Conservation (phyloP, 2,888 invertebrate genomes). For the Machimus atricapillus region DNA sequence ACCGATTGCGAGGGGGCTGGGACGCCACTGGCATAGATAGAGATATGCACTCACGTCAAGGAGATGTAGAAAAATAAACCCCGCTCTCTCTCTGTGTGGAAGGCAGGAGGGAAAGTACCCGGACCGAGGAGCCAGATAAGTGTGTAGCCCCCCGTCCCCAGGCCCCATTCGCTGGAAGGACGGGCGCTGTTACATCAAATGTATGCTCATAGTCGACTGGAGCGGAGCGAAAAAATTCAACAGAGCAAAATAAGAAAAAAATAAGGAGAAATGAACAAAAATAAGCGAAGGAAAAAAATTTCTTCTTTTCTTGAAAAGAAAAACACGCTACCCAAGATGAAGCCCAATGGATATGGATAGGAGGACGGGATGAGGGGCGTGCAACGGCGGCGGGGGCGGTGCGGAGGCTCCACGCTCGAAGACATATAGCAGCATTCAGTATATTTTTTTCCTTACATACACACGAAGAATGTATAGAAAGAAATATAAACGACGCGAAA, state of each 20-base stretch:
- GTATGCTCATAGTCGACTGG: slow-evolving; percentile 26
- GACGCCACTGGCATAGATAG: slow-evolving; percentile 22
- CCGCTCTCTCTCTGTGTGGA: slow-evolving; percentile 1
- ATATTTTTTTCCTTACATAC: slow-evolving; percentile 37
- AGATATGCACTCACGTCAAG: slow-evolving; percentile 41
- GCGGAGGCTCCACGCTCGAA: background rate
- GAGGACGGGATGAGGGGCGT: background rate
- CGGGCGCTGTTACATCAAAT: slow-evolving; percentile 8
- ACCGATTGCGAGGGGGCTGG: background rate
- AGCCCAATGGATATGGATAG: background rate
- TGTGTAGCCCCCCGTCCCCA: background rate
- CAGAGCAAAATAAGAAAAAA: background rate
- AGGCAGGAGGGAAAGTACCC: slow-evolving; percentile 1
- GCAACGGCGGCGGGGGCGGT: background rate
- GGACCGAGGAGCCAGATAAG: slow-evolving; percentile 29
- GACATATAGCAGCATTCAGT: slow-evolving; percentile 22
- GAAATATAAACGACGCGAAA: slow-evolving; percentile 14
- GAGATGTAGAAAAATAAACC: slow-evolving; percentile 34
- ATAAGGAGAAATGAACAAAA: slow-evolving; percentile 6
- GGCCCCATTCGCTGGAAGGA: background rate
- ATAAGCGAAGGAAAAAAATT: background rate
- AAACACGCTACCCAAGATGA: slow-evolving; percentile 36
- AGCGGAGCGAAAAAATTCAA: slow-evolving; percentile 7
- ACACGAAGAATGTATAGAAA: slow-evolving; percentile 24
- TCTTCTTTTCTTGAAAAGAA: slow-evolving; percentile 32